A percentile compares a stretch with the other conserved stretches of the same genome.
These are phyloP conservation scores for Napeogenes inachia DNA, from an alignment of 2,888 invertebrate species.

Conservation along the genomic window DNA sequence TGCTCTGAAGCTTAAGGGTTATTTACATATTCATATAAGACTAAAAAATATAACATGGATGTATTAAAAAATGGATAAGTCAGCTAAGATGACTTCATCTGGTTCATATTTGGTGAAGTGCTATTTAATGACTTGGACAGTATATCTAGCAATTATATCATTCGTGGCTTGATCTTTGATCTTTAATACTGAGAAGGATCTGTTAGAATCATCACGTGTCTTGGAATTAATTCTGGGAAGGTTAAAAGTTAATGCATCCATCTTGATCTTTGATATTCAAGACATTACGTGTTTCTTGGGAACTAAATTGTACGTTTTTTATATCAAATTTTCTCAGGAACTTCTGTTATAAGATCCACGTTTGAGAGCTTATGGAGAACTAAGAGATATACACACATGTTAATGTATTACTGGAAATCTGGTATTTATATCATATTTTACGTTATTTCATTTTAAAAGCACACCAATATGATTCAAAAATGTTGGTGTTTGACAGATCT, in stretches of 20 bases:
- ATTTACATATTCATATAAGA: no score
- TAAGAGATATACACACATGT: not conserved
- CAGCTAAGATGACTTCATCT: no score
- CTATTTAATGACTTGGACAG: no score
- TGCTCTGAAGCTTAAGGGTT: no score
- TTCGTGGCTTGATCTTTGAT: conserved; percentile 2
- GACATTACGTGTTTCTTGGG: conserved; percentile 24
- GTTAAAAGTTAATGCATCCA: conserved; percentile 50
- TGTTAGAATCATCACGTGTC: conserved; percentile 14
- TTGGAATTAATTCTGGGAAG: conserved; percentile 52
- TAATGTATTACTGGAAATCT: no score
- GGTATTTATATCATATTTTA: no score
- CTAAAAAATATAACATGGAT: no score
- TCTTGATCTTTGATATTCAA: conserved; percentile 63
- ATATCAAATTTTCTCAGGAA: conserved; percentile 16
- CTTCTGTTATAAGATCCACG: conserved; percentile 4
- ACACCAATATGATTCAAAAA: no score
- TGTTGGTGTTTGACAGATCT: no score
- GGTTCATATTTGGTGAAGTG: no score
- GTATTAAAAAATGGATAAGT: no score
- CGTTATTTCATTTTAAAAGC: no score
- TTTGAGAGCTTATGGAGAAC: not conserved
- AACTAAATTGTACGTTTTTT: conserved; percentile 15
- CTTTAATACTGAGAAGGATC: not conserved
- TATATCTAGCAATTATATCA: not conserved